These are phyloP conservation scores for Oryzias sinensis DNA, from an alignment of 2,797 vertebrate species.

Conservation along the genomic window DNA sequence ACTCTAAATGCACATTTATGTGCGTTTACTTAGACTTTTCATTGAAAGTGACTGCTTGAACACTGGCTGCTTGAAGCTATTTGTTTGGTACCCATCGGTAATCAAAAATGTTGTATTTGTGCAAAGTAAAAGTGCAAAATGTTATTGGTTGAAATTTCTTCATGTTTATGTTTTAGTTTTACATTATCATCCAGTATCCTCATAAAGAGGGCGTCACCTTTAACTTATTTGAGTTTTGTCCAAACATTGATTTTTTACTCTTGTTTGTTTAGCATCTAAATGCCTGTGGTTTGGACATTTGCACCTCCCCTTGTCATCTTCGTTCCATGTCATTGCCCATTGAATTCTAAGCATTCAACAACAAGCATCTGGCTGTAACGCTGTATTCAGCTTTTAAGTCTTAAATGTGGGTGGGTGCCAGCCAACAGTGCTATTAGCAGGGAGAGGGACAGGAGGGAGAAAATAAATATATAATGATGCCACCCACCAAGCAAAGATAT, in stretches of 20 bases:
- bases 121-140: too few relatives aligned
- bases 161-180: too few relatives aligned
- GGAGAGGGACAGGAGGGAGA: conserved; percentile 57
- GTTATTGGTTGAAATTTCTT: too few relatives aligned
- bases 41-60: too few relatives aligned
- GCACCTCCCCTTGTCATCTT: conserved; percentile 44
- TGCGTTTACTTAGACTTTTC: too few relatives aligned
- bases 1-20: too few relatives aligned
- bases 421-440: conserved; percentile 56
- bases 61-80: too few relatives aligned
- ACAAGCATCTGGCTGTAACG: conserved; percentile 56
- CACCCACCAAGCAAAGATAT: conserved; percentile 77
- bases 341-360: conserved; percentile 58
- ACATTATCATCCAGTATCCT: too few relatives aligned
- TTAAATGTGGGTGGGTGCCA: conserved; percentile 65
- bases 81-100: too few relatives aligned
- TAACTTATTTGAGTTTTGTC: neutral
- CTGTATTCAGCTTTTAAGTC: conserved; percentile 61
- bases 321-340: conserved; percentile 53
- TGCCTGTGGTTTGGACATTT: conserved; percentile 28
- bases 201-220: neutral
- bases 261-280: conserved; percentile 14
- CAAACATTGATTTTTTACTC: neutral
- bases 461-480: conserved; percentile 75
- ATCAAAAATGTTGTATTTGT: too few relatives aligned